A percentile compares a stretch with the other conserved stretches of the same genome.
phyloP scores from a whole-genome alignment of 2,113 vertebrate species.

The Sebastes schlegelii region DNA sequence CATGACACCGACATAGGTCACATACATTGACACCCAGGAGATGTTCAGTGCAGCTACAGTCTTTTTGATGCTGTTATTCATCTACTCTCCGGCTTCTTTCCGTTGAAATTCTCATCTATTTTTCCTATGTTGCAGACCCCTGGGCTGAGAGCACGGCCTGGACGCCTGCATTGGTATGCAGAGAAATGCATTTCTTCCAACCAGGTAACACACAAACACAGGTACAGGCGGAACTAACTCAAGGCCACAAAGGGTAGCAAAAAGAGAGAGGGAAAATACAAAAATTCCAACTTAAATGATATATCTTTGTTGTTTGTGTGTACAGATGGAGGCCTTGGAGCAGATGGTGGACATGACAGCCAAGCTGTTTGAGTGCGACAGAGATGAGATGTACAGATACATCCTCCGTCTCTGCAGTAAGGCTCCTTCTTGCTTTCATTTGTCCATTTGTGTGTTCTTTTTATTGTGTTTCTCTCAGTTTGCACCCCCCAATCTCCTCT shows the following conservation, averaged over 20 bases:
- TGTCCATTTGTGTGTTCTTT: not conserved
- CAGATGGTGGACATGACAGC: slow-evolving; percentile 90
- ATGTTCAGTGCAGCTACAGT: not conserved
- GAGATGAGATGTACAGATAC: slow-evolving; percentile 93
- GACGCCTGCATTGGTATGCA: slow-evolving; percentile 90
- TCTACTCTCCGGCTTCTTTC: not conserved
- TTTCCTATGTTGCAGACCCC: slow-evolving; percentile 85
- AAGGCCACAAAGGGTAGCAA: too few species aligned
- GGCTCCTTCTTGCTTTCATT: slow-evolving; percentile 50
- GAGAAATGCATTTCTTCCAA: slow-evolving; percentile 87
- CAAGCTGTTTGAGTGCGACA: slow-evolving; percentile 94
- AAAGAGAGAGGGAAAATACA: not conserved
- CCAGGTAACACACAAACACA: slow-evolving; percentile 79
- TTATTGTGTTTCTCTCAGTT: not conserved
- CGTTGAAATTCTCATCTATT: not conserved
- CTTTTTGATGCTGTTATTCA: not conserved
- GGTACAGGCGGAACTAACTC: too few species aligned
- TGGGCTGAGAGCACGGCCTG: slow-evolving; percentile 89
- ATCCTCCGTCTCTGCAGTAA: slow-evolving; percentile 90
- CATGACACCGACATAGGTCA: not conserved
- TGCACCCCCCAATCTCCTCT: not conserved
- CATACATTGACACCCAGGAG: not conserved
- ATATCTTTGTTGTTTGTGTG: slow-evolving; percentile 28
- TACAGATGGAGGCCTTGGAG: slow-evolving; percentile 90
- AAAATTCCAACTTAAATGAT: not conserved